phyloP scores from a whole-genome alignment of 2,113 vertebrate genomes.

The Silurus glanis region DNA sequence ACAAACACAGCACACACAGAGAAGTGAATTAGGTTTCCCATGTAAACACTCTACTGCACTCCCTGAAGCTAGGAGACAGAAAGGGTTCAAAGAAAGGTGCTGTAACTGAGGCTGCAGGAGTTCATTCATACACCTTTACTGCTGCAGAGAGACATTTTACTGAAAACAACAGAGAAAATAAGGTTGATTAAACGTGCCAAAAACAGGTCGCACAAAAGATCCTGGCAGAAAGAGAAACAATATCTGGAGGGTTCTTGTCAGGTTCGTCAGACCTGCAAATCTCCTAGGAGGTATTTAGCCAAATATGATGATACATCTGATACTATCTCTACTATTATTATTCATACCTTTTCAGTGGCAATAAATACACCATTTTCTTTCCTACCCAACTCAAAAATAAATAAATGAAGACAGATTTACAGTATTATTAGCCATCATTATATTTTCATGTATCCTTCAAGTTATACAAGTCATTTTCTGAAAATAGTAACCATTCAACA shows the following conservation, averaged over 20 bases:
- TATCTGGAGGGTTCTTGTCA: not conserved
- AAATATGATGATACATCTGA: not conserved
- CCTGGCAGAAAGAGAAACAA: not conserved
- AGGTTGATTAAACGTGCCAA: not conserved
- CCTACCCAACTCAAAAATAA: not conserved
- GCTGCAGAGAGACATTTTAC: constrained; percentile 28
- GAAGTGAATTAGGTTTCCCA: not conserved
- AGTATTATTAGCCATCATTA: not conserved
- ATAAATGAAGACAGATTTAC: not conserved
- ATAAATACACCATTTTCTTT: not conserved
- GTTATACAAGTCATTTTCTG: not conserved
- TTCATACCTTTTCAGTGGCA: not conserved
- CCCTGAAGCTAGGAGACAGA: constrained; percentile 7
- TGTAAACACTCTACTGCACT: constrained; percentile 36
- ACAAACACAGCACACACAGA: not conserved
- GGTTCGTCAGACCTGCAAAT: not conserved
- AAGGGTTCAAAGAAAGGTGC: constrained; percentile 26
- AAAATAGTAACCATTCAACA: not conserved
- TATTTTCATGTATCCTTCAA: not conserved
- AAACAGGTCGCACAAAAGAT: constrained; percentile 22
- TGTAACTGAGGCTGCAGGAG: constrained; percentile 21
- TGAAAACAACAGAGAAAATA: constrained; percentile 6
- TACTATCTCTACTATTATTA: not conserved
- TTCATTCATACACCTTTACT: constrained; percentile 23
- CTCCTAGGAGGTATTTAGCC: not conserved